Evolutionary conservation across 1,140 invertebrate species (phyloP), one percentile per base, ranked within the genome.

Genomic region (Megalopta genalis): DNA sequence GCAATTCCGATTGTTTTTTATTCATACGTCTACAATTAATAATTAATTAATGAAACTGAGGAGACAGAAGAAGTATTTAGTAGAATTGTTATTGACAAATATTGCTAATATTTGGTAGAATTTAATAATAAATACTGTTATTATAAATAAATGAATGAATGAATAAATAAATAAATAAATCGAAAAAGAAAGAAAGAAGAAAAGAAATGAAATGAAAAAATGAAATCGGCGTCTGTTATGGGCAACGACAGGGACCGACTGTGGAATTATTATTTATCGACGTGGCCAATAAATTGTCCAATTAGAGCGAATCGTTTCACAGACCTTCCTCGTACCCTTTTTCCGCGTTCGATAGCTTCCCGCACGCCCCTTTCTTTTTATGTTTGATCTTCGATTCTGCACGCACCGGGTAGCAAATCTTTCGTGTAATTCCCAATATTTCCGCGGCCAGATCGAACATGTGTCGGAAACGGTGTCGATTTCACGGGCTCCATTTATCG

Each of bases 331-430:
- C 67, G 82, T 87, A 89, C 89, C 89, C 90, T 88, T 88, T 54
- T 86, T 87, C 80, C 67, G 21, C n/a, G 65, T 68, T 82, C 52
- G 70, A 81, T 62, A 65, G 32, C 57, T 60, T 62, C 59, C 16
- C 25, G 25, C 14, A 21, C n/a, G 60, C 63, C 27, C 46, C 66
- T 60, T 78, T 88, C 90, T 90, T 64, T n/a, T 25, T 60, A 71
- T 93, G 92, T 93, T 93, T 93, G 92, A 92, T 92, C 86, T 91
- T 89, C 72, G 54, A 92, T 93, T 92, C 72, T 87, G 23, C 89
- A 92, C 90, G 90, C 90, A 77, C 80, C 80, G 86, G 72, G 83
- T 70, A 85, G 52, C 86, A 91, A 93, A 92, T 93, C 88, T 90
- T 88, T 92, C 89, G 89, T 92, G 90, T 90, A 91, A 92, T 92